phyloP scores from a whole-genome alignment of 1,140 invertebrate species.

The Aethina tumida region DNA sequence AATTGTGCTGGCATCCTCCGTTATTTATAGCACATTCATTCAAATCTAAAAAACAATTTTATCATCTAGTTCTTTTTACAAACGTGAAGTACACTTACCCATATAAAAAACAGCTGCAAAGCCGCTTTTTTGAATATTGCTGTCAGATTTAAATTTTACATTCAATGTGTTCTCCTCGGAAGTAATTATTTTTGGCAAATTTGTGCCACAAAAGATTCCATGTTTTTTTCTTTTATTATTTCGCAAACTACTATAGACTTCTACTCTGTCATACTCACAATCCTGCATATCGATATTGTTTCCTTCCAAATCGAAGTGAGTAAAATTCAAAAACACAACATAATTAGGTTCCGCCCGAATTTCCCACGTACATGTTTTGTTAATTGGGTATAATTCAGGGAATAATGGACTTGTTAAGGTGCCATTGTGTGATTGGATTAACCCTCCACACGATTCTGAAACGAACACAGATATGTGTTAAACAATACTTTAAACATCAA shows the following conservation, averaged over 20 bases:
- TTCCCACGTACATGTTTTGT: constrained; percentile 96
- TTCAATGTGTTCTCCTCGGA: constrained; percentile 82
- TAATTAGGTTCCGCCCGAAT: constrained; percentile 87
- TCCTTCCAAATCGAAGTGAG: constrained; percentile 94
- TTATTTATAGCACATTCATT: constrained; percentile 93
- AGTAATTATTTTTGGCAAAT: constrained; percentile 75
- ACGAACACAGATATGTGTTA: constrained; percentile 9
- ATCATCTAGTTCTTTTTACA: not conserved
- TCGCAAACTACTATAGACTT: constrained; percentile 75
- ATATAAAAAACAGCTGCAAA: constrained; percentile 91
- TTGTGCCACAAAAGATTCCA: constrained; percentile 77
- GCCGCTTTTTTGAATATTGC: constrained; percentile 85
- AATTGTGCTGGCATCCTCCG: constrained; percentile 95
- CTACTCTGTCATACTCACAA: constrained; percentile 93
- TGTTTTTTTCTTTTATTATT: constrained; percentile 67
- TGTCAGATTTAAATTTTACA: constrained; percentile 85
- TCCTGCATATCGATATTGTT: constrained; percentile 82
- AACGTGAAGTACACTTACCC: constrained; percentile 39
- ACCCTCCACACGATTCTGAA: constrained; percentile 90
- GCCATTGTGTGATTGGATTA: constrained; percentile 77
- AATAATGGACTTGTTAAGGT: constrained; percentile 93
- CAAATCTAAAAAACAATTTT: constrained; percentile 53
- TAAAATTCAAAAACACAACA: constrained; percentile 95
- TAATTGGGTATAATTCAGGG: constrained; percentile 85
- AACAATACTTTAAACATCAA: too few relatives aligned